Evolutionary conservation across 1,140 invertebrate genomes (phyloP), one percentile per base, ranked within the genome.

Genomic region (Drosophila kurseongensis): DNA sequence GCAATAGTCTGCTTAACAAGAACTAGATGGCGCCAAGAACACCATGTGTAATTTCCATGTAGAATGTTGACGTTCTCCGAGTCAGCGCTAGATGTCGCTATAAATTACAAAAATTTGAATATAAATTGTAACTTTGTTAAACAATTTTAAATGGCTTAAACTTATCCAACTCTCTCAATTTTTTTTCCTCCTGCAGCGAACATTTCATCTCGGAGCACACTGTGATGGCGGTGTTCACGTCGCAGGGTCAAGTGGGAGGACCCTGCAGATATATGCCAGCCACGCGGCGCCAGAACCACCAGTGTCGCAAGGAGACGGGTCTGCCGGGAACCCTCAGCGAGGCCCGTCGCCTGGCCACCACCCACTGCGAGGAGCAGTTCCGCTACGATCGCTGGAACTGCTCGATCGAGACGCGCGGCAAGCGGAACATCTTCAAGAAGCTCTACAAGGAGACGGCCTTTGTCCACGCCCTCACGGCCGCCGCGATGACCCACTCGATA

Each of bases 371-470:
- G 81, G 93, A 94, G 72, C 92, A 93, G 40, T 95, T 95, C 66
- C 93, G 94, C 62, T 95, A 93, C 71, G 94, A 95, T 72, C 93
- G 94, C 52, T 95, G 95, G 95, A 94, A 95, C 78, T 95, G 95
- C 72, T 94, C 94, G 12, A 90, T 93, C 27, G 93, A 93, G 75
- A 93, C 80, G 10, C 93, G 93, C 67, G 73, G 92, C 40, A 94
- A 94, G 55, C 91, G 91, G 23, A 94, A 93, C 71, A 93, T 94
- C 57, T 95, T 95, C 78, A 94, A 94, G 60, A 94, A 94, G 44
- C 85, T 95, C 27, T 95, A 94, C 41, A 94, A 96, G 83, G 97
- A 98, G 93, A 96, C 97, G 50, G 96, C 96, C 0, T 96, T 96
- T 63, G 94, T 97, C 38, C 94, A 97, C 78, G 96, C 96, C 0